Conservation (phyloP, 2,888 invertebrate species). For the Epirrhoe alternata region DNA sequence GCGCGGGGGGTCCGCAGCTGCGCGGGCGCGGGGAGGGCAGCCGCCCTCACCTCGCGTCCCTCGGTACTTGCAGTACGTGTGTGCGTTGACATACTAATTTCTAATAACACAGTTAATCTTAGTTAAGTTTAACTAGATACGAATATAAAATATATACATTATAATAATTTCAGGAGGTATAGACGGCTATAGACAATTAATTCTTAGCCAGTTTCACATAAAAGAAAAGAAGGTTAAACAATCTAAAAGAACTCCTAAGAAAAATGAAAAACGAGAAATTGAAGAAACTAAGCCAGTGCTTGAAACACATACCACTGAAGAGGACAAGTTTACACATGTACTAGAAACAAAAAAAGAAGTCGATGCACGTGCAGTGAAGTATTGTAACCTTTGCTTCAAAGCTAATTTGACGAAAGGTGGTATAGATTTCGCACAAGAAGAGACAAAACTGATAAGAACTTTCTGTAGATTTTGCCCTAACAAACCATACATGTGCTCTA, state of each 20-base stretch:
- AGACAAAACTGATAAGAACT: slow-evolving; percentile 33
- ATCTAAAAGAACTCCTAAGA: slow-evolving; percentile 18
- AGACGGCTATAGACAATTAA: slow-evolving; percentile 39
- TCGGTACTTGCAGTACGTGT: too few relatives aligned
- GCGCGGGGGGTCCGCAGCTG: too few relatives aligned
- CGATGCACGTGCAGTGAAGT: slow-evolving; percentile 18
- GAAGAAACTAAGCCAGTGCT: slow-evolving; percentile 14
- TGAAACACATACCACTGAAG: slow-evolving; percentile 1
- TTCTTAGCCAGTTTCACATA: slow-evolving; percentile 42
- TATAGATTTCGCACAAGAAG: slow-evolving; percentile 29
- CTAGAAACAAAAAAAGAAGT: slow-evolving; percentile 30
- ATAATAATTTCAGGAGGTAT: slow-evolving; percentile 29
- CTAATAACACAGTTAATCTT: too few relatives aligned
- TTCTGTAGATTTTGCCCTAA: slow-evolving; percentile 38
- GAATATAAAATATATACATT: not conserved
- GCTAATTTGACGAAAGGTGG: slow-evolving; percentile 28
- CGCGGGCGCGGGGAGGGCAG: too few relatives aligned
- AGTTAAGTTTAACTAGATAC: too few relatives aligned
- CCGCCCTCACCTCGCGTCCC: too few relatives aligned
- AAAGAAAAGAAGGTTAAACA: slow-evolving; percentile 26
- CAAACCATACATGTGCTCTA: slow-evolving; percentile 33
- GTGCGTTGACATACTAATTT: too few relatives aligned
- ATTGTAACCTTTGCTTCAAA: slow-evolving; percentile 38
- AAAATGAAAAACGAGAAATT: slow-evolving; percentile 12
- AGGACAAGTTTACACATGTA: too few relatives aligned